A percentile compares a stretch with the other conserved stretches of the same genome.
Conservation (phyloP, 2,888 invertebrate species). For the Lithophane ornitopus region DNA sequence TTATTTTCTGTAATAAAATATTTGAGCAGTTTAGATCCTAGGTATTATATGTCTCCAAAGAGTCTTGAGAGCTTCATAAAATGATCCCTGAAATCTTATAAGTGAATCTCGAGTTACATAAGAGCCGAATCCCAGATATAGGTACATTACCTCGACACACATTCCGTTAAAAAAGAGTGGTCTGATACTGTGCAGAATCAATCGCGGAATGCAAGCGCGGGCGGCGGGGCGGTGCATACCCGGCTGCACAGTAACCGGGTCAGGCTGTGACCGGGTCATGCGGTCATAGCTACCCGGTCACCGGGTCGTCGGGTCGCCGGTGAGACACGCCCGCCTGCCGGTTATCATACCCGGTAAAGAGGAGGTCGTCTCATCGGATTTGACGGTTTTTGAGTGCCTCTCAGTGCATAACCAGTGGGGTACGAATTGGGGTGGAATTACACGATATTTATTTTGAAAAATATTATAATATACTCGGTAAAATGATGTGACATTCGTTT, state of each 20-base stretch:
- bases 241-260: constrained; percentile 78
- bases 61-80: constrained; percentile 20
- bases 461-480: constrained; percentile 5
- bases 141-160: constrained; percentile 53
- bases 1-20: constrained; percentile 10
- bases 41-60: neutral
- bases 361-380: constrained; percentile 65
- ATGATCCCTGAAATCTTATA: constrained; percentile 3
- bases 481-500: constrained; percentile 9
- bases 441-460: constrained; percentile 24
- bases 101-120: constrained; percentile 27
- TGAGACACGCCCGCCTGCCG: constrained; percentile 67
- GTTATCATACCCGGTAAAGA: constrained; percentile 56
- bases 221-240: constrained; percentile 72
- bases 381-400: constrained; percentile 68
- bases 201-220: constrained; percentile 78
- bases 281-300: constrained; percentile 72
- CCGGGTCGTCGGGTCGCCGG: constrained; percentile 72
- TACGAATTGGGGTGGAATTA: constrained; percentile 35
- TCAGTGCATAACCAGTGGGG: constrained; percentile 63
- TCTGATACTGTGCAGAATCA: constrained; percentile 75
- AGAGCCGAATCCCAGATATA: constrained; percentile 19
- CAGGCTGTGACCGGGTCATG: constrained; percentile 84
- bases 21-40: neutral
- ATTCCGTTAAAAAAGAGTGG: constrained; percentile 59